Percentiles rank a stretch among this genome's conserved stretches.
Conservation (phyloP, 2,113 vertebrate genomes). For the Pterophyllum scalare region DNA sequence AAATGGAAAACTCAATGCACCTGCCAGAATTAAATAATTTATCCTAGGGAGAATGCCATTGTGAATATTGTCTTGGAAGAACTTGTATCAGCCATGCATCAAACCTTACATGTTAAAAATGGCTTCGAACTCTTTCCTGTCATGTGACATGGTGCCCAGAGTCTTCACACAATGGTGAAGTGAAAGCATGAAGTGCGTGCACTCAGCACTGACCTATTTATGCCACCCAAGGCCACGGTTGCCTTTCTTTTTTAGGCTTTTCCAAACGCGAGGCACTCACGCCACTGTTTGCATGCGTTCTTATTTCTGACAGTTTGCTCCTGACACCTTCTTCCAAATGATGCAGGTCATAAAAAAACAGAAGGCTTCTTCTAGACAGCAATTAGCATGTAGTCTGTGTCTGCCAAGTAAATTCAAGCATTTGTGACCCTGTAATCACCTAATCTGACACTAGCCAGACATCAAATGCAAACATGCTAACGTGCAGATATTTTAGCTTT, state of each 20-base stretch:
- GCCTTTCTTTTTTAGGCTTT: neutral
- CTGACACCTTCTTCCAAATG: neutral
- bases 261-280: neutral
- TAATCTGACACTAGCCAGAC: neutral
- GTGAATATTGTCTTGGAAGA: neutral
- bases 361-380: neutral
- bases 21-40: neutral
- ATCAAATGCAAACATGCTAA: neutral
- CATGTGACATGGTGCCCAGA: neutral
- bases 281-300: neutral
- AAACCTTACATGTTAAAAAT: neutral
- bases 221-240: neutral
- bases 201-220: constrained; percentile 1
- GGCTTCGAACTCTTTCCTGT: neutral
- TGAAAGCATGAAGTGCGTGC: neutral
- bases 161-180: neutral
- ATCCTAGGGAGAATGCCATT: neutral
- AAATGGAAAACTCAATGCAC: neutral
- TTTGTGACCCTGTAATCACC: neutral
- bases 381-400: neutral
- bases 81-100: neutral
- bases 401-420: neutral
- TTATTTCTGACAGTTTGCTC: neutral
- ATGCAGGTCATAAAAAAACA: neutral
- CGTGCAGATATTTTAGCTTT: neutral